phyloP scores from a whole-genome alignment of 2,888 invertebrate species.

The Eupithecia dodoneata region DNA sequence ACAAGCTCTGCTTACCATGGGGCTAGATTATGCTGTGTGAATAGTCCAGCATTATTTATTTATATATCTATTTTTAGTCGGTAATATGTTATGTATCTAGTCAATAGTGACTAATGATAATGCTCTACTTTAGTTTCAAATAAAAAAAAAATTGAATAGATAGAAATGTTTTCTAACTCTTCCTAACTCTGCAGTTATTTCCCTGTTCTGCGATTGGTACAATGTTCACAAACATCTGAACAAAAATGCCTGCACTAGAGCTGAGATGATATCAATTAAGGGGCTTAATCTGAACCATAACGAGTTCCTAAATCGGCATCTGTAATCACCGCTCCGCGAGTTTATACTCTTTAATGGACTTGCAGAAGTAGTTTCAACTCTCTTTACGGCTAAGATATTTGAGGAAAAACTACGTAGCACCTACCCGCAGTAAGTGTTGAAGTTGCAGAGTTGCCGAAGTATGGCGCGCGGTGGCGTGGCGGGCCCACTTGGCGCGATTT shows the following conservation, averaged over 20 bases:
- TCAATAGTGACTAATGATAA: background rate
- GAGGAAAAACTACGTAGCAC: slow-evolving; percentile 81
- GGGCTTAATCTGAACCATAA: slow-evolving; percentile 65
- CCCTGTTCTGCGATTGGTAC: background rate
- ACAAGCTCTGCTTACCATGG: too few relatives aligned
- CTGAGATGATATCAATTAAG: slow-evolving; percentile 73
- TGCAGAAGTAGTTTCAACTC: slow-evolving; percentile 81
- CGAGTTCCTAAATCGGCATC: slow-evolving; percentile 78
- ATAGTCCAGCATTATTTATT: too few relatives aligned
- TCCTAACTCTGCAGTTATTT: background rate
- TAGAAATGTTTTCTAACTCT: too few relatives aligned
- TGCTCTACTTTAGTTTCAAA: background rate
- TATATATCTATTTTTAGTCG: too few relatives aligned
- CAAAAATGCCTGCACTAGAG: slow-evolving; percentile 18
- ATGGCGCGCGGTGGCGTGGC: slow-evolving; percentile 65
- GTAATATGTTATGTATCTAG: background rate
- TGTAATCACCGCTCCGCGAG: slow-evolving; percentile 78
- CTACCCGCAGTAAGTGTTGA: slow-evolving; percentile 76
- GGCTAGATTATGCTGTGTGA: too few relatives aligned
- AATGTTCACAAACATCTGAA: background rate
- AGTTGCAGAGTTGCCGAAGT: slow-evolving; percentile 78
- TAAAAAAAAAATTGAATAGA: background rate
- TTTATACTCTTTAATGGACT: slow-evolving; percentile 83
- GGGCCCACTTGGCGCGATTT: slow-evolving; percentile 80
- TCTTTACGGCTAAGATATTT: slow-evolving; percentile 83